Evolutionary conservation across 1,140 invertebrate genomes (phyloP), one percentile per base, ranked within the genome.

Genomic region (Hormaphis cornu): DNA sequence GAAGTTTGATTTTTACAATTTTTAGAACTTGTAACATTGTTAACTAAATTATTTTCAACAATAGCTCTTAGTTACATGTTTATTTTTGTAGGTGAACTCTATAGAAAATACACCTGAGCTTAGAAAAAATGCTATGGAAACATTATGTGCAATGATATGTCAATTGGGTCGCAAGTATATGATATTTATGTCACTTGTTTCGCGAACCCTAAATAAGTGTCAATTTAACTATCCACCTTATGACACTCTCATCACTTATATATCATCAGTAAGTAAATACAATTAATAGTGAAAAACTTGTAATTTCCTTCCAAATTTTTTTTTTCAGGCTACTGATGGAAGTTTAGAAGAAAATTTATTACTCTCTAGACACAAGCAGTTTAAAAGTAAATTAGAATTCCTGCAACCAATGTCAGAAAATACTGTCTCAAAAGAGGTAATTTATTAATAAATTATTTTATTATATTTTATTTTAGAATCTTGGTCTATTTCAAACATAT

Each of bases 181-280:
- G 71, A 91, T 97, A 37, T 98, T 97, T 75, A 88, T 96, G 73
- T 91, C 93, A 1, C 83, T 97, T 74, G 90, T 97, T 2, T 87
- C 90, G 73, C 91, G 89, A 77, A 86, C 91, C 0, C 83, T 95
- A 35, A 80, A 78, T 0, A 91, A 90, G 73, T 91, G 97, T 75
- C 87, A 86, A 74, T 94, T 97, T 35, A 80, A 80, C 9, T 89
- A 93, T 79, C 81, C 84, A 18, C 84, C 87, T 71, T 97, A 95
- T 75, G 91, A 95, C 50, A 79, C 84, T 53, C 75, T 90, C n/a
- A 78, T 87, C 0, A 81, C 83, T 5, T 87, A 87, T 77, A 83
- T 91, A 42, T 81, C 88, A 59, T 85, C 84, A 1, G 78, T 79
- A 61, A 75, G 77, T 75, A 52, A 24, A 58, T 66, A 3, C 6